phyloP scores from a whole-genome alignment of 2,113 vertebrate genomes.

The Epinephelus lanceolatus region DNA sequence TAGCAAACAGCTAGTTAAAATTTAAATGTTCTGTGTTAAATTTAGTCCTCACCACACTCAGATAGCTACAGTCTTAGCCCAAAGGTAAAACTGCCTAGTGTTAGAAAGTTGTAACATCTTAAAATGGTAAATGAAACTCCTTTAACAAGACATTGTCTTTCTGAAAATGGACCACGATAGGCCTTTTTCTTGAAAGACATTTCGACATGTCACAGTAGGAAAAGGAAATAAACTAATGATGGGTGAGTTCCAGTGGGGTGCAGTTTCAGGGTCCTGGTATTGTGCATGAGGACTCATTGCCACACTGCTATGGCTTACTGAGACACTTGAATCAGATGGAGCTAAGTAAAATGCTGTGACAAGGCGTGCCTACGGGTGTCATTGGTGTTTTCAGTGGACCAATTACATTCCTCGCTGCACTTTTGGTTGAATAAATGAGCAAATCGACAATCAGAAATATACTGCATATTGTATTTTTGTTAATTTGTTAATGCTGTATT shows the following conservation, averaged over 20 bases:
- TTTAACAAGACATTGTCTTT: not conserved
- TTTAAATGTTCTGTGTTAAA: not conserved
- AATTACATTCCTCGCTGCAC: not conserved
- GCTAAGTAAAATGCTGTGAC: not conserved
- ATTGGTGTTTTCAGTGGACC: not conserved
- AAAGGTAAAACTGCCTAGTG: too few relatives aligned
- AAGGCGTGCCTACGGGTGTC: not conserved
- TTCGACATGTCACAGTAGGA: too few relatives aligned
- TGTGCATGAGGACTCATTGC: not conserved
- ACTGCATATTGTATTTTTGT: not conserved
- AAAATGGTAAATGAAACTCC: not conserved
- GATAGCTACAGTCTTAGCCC: too few relatives aligned
- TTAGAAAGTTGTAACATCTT: too few relatives aligned
- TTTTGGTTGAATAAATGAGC: not conserved
- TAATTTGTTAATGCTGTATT: too few relatives aligned
- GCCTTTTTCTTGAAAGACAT: not conserved
- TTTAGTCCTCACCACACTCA: too few relatives aligned
- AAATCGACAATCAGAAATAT: not conserved
- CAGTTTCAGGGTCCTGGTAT: not conserved
- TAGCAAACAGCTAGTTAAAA: not conserved
- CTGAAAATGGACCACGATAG: not conserved
- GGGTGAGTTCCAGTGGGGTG: not conserved
- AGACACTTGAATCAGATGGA: not conserved
- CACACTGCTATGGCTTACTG: not conserved
- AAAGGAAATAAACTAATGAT: not conserved